Base-by-base conservation (phyloP, 2,888 invertebrate genomes). In the Teinopalpus imperialis region DNA sequence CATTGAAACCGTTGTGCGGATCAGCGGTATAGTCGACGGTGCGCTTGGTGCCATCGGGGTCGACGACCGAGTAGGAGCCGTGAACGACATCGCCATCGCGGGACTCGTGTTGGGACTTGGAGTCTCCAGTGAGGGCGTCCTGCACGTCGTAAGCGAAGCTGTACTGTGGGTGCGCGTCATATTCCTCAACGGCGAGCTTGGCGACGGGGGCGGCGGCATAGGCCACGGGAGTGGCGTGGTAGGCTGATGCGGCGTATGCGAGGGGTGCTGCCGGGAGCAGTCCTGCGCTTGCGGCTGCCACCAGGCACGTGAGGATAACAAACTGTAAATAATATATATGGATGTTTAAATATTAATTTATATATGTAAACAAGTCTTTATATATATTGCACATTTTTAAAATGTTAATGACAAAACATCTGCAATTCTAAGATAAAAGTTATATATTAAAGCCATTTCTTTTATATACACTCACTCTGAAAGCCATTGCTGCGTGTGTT, bases 101-200 rank as follows among this genome's bases (percentile, higher is more conserved):
- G 43, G 57, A 56, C 59, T 81, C 81, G 18, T 68, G 66, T 53
- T 81, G 80, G 57, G 65, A 71, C 57, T 81, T 81, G 31, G 52
- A 63, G 56, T 82, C 82, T 23, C 82, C 80, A 24, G 81, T 77
- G 20, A 92, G 57, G 31, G 90, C 86, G 66, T 93, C 92, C 61
- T 92, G 91, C 45, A 93, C 91, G 60, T 92, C 92, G 65, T 93
- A 93, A 9, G 92, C 91, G 70, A 90, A 93, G 21, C 91, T 90
- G 66, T 93, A 93, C 69, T 92, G 91, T 1, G 92, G 92, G 63
- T 90, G 89, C 1, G 91, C 90, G 61, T 91, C 91, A 65, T 89
- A 90, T 27, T 90, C 90, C 8, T 89, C 89, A 5, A 89, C 88
- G 0, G 70, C 74, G 0, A 89, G 70, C 48, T 69, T 74, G 3